Evolutionary conservation across 2,888 invertebrate genomes (phyloP).

Genomic region (Acanthococcus lagerstroemiae): DNA sequence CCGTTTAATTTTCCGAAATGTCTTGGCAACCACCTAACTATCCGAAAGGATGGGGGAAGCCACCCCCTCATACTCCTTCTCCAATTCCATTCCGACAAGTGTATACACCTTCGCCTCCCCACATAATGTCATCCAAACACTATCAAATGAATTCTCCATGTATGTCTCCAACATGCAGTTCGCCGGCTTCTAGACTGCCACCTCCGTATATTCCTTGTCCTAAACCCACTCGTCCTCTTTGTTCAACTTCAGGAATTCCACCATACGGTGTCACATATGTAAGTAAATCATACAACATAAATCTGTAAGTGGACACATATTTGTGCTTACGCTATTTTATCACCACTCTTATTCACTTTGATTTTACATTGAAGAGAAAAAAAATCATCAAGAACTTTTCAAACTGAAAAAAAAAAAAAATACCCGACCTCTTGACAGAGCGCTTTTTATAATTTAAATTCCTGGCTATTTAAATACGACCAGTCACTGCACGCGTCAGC

Average conservation of each 20-base stretch:
- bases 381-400: not conserved
- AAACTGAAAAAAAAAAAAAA: no score
- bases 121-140: constrained; percentile 25
- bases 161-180: constrained; percentile 31
- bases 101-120: constrained; percentile 35
- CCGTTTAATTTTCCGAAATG: no score
- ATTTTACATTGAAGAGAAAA: not conserved
- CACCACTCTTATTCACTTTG: not conserved
- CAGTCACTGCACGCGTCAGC: no score
- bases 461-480: no score
- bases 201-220: constrained; percentile 54
- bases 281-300: not conserved
- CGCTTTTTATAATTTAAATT: no score
- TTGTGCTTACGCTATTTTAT: not conserved
- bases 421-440: no score
- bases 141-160: constrained; percentile 29
- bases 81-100: constrained; percentile 35
- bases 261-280: no score
- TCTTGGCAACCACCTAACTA: constrained; percentile 32
- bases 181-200: constrained; percentile 35
- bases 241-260: constrained; percentile 1
- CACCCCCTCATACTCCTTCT: constrained; percentile 33
- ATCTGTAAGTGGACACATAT: not conserved
- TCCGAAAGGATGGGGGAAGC: constrained; percentile 33
- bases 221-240: constrained; percentile 53